These are phyloP conservation scores for Melanostoma mellinum DNA, from an alignment of 2,888 invertebrate species.

Conservation along the genomic window DNA sequence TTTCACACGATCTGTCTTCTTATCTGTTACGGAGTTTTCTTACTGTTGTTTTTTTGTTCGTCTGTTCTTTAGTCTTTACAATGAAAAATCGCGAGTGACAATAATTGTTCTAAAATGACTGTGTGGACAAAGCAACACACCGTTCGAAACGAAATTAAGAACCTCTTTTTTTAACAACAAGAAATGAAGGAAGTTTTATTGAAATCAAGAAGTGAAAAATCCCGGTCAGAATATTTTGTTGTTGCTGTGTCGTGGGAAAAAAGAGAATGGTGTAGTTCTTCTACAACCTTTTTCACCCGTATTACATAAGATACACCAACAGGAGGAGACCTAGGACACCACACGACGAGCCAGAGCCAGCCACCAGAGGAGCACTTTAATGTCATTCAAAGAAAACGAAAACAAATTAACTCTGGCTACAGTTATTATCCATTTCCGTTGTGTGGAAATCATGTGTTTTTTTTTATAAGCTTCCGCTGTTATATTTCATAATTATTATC, in stretches of 20 bases:
- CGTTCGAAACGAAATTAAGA: neutral
- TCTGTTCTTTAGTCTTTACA: conserved; percentile 8
- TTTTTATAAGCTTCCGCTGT: neutral
- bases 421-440: conserved; percentile 37
- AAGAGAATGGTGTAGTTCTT: conserved; percentile 64
- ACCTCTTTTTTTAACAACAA: neutral
- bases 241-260: conserved; percentile 38
- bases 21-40: conserved; percentile 45
- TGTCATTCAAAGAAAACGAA: conserved; percentile 13
- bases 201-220: conserved; percentile 8
- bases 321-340: conserved; percentile 54
- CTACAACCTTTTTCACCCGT: conserved; percentile 59
- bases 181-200: neutral
- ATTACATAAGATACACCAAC: conserved; percentile 70
- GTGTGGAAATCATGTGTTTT: conserved; percentile 10
- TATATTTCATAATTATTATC: conserved; percentile 29
- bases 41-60: conserved; percentile 1
- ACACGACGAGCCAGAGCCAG: conserved; percentile 33
- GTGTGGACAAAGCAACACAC: conserved; percentile 8
- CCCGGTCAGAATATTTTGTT: conserved; percentile 43
- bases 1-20: conserved; percentile 48
- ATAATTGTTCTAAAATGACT: neutral
- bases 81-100: conserved; percentile 17
- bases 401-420: conserved; percentile 34
- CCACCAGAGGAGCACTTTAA: conserved; percentile 4